These are phyloP conservation scores for Mystacides longicornis DNA, from an alignment of 2,888 invertebrate genomes.

Conservation along the genomic window DNA sequence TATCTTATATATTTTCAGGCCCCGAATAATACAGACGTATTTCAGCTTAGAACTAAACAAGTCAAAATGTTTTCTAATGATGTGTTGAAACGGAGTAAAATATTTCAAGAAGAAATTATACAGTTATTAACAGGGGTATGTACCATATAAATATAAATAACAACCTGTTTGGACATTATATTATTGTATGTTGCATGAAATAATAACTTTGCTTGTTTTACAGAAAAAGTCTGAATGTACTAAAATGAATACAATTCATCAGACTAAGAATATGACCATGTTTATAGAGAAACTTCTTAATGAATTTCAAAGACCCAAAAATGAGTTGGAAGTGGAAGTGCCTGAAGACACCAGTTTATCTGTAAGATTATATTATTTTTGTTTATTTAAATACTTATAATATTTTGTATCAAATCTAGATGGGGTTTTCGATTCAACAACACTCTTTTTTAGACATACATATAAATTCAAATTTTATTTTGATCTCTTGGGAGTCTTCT, in stretches of 20 bases:
- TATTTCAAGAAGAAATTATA: constrained; percentile 59
- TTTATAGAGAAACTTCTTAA: constrained; percentile 71
- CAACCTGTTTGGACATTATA: neutral
- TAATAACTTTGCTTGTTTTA: constrained; percentile 17
- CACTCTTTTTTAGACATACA: too few relatives aligned
- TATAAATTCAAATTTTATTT: neutral
- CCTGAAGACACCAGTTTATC: constrained; percentile 53
- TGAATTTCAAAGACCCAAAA: constrained; percentile 53
- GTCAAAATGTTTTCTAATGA: constrained; percentile 49
- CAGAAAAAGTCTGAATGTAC: constrained; percentile 47
- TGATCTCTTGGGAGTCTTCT: too few relatives aligned
- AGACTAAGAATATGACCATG: constrained; percentile 61
- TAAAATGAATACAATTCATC: constrained; percentile 58
- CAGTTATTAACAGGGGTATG: constrained; percentile 60
- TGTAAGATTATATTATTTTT: constrained; percentile 45
- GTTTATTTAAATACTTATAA: neutral
- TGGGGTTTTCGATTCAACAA: too few relatives aligned
- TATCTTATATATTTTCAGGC: constrained; percentile 45
- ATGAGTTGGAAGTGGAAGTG: constrained; percentile 50
- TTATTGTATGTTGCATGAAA: neutral
- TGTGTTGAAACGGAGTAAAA: constrained; percentile 50
- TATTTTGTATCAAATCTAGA: too few relatives aligned
- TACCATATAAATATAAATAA: neutral
- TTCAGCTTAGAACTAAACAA: constrained; percentile 41
- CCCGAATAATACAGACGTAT: constrained; percentile 68